These are phyloP conservation scores for Chloromyia formosa DNA, from an alignment of 2,888 invertebrate genomes.

Conservation along the genomic window DNA sequence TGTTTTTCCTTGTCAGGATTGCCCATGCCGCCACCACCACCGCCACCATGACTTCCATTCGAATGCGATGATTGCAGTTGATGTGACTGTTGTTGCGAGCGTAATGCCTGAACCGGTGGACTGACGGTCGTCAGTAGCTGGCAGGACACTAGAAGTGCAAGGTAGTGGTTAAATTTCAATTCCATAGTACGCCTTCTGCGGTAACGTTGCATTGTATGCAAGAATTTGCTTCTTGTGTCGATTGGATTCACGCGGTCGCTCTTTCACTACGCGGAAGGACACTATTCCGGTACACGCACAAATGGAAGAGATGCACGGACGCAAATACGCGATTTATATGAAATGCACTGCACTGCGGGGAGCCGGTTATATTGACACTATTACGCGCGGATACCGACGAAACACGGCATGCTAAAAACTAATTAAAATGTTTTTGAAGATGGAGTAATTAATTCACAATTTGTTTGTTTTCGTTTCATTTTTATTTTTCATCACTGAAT, in stretches of 20 bases:
- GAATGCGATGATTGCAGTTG: constrained; percentile 34
- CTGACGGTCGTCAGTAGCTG: constrained; percentile 29
- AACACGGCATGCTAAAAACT: too few species aligned
- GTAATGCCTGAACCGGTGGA: constrained; percentile 24
- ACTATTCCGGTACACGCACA: neutral
- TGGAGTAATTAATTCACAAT: too few species aligned
- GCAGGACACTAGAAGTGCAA: constrained; percentile 38
- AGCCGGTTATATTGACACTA: neutral
- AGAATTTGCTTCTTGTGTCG: neutral
- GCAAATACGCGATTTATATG: too few species aligned
- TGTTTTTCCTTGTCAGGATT: constrained; percentile 44
- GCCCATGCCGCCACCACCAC: constrained; percentile 4
- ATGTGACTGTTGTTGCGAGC: constrained; percentile 41
- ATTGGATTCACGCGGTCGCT: neutral
- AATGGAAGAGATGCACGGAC: neutral
- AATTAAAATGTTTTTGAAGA: too few species aligned
- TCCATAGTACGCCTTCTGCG: constrained; percentile 28
- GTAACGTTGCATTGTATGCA: constrained; percentile 39
- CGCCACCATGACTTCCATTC: constrained; percentile 40
- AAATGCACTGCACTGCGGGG: neutral
- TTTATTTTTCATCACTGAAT: too few species aligned
- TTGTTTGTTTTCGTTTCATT: too few species aligned
- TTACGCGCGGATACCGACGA: too few species aligned
- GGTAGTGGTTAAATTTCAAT: constrained; percentile 44
- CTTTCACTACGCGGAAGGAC: neutral